These are phyloP conservation scores for Callorhinus ursinus DNA, from an alignment of 2,113 vertebrate genomes.

Conservation along the genomic window DNA sequence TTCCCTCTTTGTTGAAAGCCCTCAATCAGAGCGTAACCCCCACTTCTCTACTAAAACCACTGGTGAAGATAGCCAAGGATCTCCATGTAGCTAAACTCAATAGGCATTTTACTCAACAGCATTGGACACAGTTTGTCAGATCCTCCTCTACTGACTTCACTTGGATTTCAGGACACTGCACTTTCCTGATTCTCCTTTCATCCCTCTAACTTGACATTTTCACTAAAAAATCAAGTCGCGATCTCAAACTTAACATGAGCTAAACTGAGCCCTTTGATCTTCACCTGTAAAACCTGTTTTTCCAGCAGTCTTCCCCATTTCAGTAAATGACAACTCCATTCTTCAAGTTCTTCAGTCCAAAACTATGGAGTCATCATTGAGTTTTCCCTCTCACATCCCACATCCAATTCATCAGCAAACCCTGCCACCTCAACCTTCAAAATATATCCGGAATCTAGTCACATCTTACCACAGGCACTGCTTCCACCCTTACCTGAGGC, in stretches of 20 bases:
- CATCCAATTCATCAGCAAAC: neutral
- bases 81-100: neutral
- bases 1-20: conserved; percentile 5
- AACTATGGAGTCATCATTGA: neutral
- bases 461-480: too few relatives aligned
- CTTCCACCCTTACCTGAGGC: neutral
- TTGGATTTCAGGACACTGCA: neutral
- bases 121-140: neutral
- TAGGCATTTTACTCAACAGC: neutral
- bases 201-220: neutral
- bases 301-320: neutral
- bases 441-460: neutral
- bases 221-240: neutral
- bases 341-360: neutral
- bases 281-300: neutral
- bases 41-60: neutral
- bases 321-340: neutral
- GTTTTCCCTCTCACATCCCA: neutral
- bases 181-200: neutral
- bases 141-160: neutral
- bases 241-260: neutral
- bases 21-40: neutral
- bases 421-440: neutral
- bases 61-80: neutral
- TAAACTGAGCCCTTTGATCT: neutral